Percentiles rank a stretch among this genome's conserved stretches.
Conservation (phyloP, 1,140 invertebrate species). For the Heterodera schachtii region DNA sequence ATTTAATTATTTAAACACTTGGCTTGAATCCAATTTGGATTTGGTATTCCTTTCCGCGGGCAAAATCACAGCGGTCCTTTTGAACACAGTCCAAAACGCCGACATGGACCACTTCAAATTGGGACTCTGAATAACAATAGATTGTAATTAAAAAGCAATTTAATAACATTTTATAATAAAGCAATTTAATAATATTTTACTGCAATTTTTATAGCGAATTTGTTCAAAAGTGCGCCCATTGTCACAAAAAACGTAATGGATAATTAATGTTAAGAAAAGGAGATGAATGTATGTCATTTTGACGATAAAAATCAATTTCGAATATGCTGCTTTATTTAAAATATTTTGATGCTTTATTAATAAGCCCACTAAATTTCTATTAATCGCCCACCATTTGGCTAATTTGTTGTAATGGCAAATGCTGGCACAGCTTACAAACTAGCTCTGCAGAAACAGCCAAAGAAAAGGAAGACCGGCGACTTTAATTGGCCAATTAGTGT, state of each 20-base stretch:
- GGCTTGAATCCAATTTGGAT: constrained; percentile 25
- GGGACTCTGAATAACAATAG: constrained; percentile 2
- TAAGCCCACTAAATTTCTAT: too few relatives aligned
- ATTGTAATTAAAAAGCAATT: background rate
- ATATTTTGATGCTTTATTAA: too few relatives aligned
- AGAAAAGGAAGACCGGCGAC: too few relatives aligned
- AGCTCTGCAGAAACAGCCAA: too few relatives aligned
- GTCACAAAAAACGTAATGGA: background rate
- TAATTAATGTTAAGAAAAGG: background rate
- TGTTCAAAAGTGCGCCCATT: constrained; percentile 11
- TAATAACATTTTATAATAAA: background rate
- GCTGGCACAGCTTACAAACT: too few relatives aligned
- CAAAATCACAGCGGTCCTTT: constrained; percentile 18
- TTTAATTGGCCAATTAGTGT: too few relatives aligned
- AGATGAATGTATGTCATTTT: background rate
- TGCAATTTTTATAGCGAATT: constrained; percentile 43
- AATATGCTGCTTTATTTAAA: too few relatives aligned
- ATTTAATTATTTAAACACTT: background rate
- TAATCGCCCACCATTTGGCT: too few relatives aligned
- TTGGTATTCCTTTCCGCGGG: constrained; percentile 14
- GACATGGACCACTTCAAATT: constrained; percentile 25
- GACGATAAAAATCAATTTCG: too few relatives aligned
- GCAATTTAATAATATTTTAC: constrained; percentile 16
- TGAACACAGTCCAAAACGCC: constrained; percentile 22
- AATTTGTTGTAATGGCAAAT: too few relatives aligned